Evolutionary conservation across 2,888 invertebrate genomes (phyloP), one percentile per base, ranked within the genome.

Genomic region (Willowsia nigromaculata): DNA sequence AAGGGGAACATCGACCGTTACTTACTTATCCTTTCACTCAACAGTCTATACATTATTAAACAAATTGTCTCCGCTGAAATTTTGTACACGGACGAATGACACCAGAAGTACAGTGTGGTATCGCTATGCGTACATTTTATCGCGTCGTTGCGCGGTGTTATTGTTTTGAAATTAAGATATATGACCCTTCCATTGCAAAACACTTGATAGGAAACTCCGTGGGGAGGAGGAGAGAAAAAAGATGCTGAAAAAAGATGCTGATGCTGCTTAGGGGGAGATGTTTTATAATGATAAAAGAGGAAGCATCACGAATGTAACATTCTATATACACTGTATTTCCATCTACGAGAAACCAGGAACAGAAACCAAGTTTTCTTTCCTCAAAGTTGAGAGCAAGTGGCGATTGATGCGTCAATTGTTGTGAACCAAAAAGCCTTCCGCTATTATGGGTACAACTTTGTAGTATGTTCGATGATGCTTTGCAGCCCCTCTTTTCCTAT

Each of bases 141-240:
- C 33, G 47, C 59, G 85, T 62, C 76, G 43, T 78, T 78, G 47
- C 40, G 6, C 22, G 30, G n/a, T 68, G 86, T 86, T 86, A 86
- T 86, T 86, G 86, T 86, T 86, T 86, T 86, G 86, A 86, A 86
- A 86, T 86, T 86, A 86, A 86, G 86, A 86, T 86, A 86, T 86
- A 86, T 86, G 86, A 81, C 53, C 68, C 53, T 62, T 78, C 81
- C 59, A n/a, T 18, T 53, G 71, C 80, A 86, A 85, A 85, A 81
- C 86, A 81, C 86, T 86, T 68, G 86, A 86, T 86, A 81, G 47
- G 37, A 30, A 86, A 47, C 50, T 30, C 86, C 50, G 11, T 59
- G 37, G 85, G 85, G 85, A 86, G 37, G 30, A 56, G 22, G 25
- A 47, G n/a, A n/a, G n/a, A n/a, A n/a, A n/a, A n/a, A n/a, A n/a